Evolutionary conservation across 1,140 invertebrate genomes (phyloP).

Genomic region (Arctopsyche grandis): DNA sequence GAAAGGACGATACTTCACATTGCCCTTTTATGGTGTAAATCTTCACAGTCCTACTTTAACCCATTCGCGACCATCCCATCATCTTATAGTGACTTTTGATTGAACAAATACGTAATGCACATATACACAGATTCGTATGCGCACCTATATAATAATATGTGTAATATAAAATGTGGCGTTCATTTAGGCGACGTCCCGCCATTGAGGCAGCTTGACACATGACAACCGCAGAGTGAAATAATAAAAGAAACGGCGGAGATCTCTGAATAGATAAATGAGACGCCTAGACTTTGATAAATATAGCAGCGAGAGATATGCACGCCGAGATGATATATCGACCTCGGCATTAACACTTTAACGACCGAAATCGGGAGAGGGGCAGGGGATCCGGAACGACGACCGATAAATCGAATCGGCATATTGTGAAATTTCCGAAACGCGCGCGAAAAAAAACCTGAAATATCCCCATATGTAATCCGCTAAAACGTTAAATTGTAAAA

Average conservation of each 20-base stretch:
- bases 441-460: not conserved
- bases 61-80: no score
- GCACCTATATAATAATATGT: not conserved
- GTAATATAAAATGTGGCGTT: conserved; percentile 43
- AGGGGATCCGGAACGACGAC: not conserved
- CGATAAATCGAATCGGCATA: no score
- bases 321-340: conserved; percentile 44
- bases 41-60: no score
- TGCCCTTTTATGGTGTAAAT: not conserved
- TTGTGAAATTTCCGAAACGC: not conserved
- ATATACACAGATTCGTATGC: no score
- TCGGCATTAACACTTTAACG: conserved; percentile 32
- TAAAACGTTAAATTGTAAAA: not conserved
- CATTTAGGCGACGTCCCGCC: conserved; percentile 48
- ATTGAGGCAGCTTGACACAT: conserved; percentile 48
- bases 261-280: conserved; percentile 50
- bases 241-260: conserved; percentile 51
- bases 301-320: conserved; percentile 41
- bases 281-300: conserved; percentile 43
- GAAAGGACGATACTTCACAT: no score
- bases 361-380: not conserved
- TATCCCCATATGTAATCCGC: not conserved
- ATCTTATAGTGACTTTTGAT: no score
- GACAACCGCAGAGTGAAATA: conserved; percentile 51
- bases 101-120: no score